Base-by-base conservation (phyloP, 2,113 vertebrate species). In the Crotophaga sulcirostris region DNA sequence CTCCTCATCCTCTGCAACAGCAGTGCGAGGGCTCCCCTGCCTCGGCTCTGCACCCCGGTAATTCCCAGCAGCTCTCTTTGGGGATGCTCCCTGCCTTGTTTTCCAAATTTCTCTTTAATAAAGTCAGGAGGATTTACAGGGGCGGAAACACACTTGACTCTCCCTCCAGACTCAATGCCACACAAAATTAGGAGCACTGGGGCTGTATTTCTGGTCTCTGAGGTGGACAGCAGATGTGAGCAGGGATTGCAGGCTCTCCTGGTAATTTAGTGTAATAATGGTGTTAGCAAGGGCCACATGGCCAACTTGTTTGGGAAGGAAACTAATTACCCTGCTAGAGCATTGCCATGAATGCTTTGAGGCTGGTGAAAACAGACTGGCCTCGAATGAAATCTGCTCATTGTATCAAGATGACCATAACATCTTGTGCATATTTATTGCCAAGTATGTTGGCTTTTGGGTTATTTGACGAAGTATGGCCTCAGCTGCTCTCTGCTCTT, bases 401-500 rank as follows among this genome's bases (percentile, higher is more conserved):
- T 80, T 94, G 73, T 91, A 60, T 85, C 62, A 75, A 34, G 95
- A 90, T 18, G 58, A 85, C 84, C 87, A 20, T 70, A 84, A 82
- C 82, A 82, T 85, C 88, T 83, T 14, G 62, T 13, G 38, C 31
- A 10, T 19, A 11, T 87, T 84, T 75, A 42, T 38, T 93, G 68
- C 96, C 92, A 96, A 89, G 55, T 70, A 54, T 20, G 62, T 89
- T 92, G 92, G 86, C 86, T 94, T 93, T 90, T 33, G 72, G 73
- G 84, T 95, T 52, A 18, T 88, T 92, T 83, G 85, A 94, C 90
- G 95, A 94, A 95, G 80, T 68, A 62, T 5, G 84, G 93, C 92
- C 96, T 97, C 97, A 97, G 96, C 97, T 97, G 97, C 96, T 96
- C 94, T 82, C 78, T 96, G 94, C 77, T 89, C 33, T 64, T 91